Evolutionary conservation across 2,113 vertebrate species (phyloP), one percentile per base, ranked within the genome.

Genomic region (Tragelaphus buxtoni): DNA sequence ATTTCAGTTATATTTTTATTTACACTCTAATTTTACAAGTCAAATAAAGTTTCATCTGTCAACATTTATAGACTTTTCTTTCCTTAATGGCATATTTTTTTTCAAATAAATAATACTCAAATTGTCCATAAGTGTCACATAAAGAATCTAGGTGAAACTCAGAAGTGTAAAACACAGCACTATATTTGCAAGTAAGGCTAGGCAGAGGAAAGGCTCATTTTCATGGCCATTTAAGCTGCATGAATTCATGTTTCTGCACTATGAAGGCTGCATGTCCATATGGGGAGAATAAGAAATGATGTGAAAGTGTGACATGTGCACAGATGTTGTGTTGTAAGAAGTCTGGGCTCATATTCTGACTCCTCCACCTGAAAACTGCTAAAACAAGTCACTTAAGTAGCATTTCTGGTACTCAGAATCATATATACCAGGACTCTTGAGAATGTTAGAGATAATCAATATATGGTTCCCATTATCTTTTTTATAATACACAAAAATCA

Each of bases 91-190:
- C 28, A 10, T 13, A 5, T 16, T 87, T 12, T 87, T 69, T 89
- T 91, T 92, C 11, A 65, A 84, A 80, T 11, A 88, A 97, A 74
- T 55, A 49, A 22, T 22, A 39, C 9, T n/a, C 9, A 63, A 76
- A 51, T 55, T 80, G 7, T 85, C 49, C 28, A 3, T 39, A 5
- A 42, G 3, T 47, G 11, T 32, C 58, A 53, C 35, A 39, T 60
- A n/a, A 80, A 72, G 5, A 32, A 88, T 82, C 45, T 69, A 8
- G 39, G 28, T 32, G 60, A 96, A 81, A 56, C 47, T 45, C 26
- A 53, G 28, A 84, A 79, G 28, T 65, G 16, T n/a, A 63, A 74
- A 90, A 49, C 6, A 58, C 14, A 87, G 14, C 11, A 7, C 20
- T 35, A 0, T 39, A 83, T 72, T 42, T 89, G 30, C 4, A 95